Base-by-base conservation (phyloP, 2,888 invertebrate species). In the Euphydryas editha region DNA sequence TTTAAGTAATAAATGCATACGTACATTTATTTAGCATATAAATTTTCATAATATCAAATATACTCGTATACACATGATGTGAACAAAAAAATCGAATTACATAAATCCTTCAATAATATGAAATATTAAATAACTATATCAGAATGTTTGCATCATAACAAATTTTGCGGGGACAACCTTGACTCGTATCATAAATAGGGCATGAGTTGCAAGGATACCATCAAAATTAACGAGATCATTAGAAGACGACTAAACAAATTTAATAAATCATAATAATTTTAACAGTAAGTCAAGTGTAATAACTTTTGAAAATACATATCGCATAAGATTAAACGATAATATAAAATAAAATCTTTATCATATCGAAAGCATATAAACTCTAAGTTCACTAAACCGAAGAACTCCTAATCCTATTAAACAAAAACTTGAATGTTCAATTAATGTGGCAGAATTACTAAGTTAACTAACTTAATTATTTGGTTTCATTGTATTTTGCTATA, bases 141-240 rank as follows among this genome's bases (percentile, higher is more conserved):
- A 51, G n/a, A 10, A 54, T 36, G n/a, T 10, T 17, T 54, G 8
- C n/a, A 30, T 51, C 15, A 51, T 15, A 24, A 36, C 17, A 54
- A 17, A 54, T 54, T 51, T 36, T 7, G 15, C 36, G 54, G 30
- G 17, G 54, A 24, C 54, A 65, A 71, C 69, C 72, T 73, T 73
- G 73, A 74, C 72, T 73, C 54, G 61, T 71, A n/a, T 65, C 62
- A 60, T 72, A 74, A 73, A 64, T 73, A 65, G 70, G 69, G 59
- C 70, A 61, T 61, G 44, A 44, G 17, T 37, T 56, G 46, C 17
- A 44, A 62, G 46, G 55, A 55, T 46, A 62, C n/a, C 8, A 47
- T 46, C 21, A 20, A n/a, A 47, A 36, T 62, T 8, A 37, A 56
- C 30, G 36, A 21, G 36, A 5, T 37, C 46, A 20, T 56, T 17